phyloP scores from a whole-genome alignment of 2,113 vertebrate species.

The Nyctereutes procyonoides region DNA sequence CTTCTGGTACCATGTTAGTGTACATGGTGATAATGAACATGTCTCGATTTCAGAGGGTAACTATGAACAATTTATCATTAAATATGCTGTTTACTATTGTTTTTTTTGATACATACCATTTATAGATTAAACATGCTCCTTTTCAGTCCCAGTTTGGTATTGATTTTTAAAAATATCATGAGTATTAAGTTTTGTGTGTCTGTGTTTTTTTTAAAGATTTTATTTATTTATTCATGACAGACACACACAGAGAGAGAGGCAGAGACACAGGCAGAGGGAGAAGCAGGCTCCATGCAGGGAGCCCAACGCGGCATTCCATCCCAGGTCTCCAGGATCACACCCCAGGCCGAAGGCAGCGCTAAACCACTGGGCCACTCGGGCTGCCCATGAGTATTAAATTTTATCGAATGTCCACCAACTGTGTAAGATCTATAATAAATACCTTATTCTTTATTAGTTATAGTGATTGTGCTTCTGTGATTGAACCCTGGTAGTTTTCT shows the following conservation, averaged over 20 bases:
- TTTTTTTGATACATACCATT: background rate
- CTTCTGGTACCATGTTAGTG: background rate
- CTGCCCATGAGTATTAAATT: background rate
- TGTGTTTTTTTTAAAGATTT: too few relatives aligned
- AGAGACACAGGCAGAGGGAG: too few relatives aligned
- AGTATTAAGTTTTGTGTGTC: background rate
- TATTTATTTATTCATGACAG: too few relatives aligned
- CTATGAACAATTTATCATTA: background rate
- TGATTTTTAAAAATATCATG: background rate
- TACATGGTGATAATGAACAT: background rate
- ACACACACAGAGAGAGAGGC: too few relatives aligned
- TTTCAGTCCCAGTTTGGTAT: background rate
- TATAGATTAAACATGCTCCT: background rate
- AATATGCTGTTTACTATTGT: background rate
- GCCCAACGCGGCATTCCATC: too few relatives aligned
- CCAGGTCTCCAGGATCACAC: too few relatives aligned
- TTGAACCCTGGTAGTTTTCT: background rate
- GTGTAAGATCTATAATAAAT: background rate
- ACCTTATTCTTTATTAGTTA: background rate
- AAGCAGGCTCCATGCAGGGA: too few relatives aligned
- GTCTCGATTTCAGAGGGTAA: background rate
- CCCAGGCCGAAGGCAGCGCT: too few relatives aligned
- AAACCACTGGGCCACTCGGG: too few relatives aligned
- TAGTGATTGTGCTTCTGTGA: background rate
- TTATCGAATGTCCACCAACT: background rate